A percentile compares a stretch with the other conserved stretches of the same genome.
Conservation (phyloP, 2,888 invertebrate species). For the Amiota communis region DNA sequence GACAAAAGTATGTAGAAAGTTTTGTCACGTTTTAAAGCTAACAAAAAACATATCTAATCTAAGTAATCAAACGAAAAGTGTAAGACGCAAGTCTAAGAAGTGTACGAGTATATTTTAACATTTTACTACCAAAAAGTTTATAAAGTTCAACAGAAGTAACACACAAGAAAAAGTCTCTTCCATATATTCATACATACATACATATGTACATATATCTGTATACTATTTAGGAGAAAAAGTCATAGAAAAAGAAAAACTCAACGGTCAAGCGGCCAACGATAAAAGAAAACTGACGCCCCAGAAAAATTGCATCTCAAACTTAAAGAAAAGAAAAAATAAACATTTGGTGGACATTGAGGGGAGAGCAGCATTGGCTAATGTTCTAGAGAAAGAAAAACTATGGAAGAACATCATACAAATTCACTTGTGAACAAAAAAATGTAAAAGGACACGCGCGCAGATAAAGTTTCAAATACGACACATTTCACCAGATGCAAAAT, state of each 20-base stretch:
- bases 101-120: conserved; percentile 21
- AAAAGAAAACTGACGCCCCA: conserved; percentile 52
- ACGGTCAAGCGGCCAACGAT: conserved; percentile 47
- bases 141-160: conserved; percentile 20
- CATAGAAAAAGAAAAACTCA: conserved; percentile 44
- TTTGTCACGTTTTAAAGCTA: conserved; percentile 49
- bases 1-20: conserved; percentile 39
- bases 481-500: conserved; percentile 43
- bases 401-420: conserved; percentile 39
- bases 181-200: too few species aligned
- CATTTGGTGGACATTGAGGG: conserved; percentile 14
- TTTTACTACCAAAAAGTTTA: conserved; percentile 36
- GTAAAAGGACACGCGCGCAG: conserved; percentile 44
- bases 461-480: conserved; percentile 52
- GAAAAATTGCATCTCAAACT: conserved; percentile 28
- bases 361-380: conserved; percentile 36
- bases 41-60: conserved; percentile 45
- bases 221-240: conserved; percentile 13
- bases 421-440: conserved; percentile 41
- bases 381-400: conserved; percentile 30
- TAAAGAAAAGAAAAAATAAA: conserved; percentile 30
- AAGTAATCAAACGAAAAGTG: conserved; percentile 33
- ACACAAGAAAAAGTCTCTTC: neutral
- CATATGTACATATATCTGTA: too few species aligned
- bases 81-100: conserved; percentile 30